Evolutionary conservation across 2,797 vertebrate species (phyloP), one percentile per base, ranked within the genome.

Genomic region (Ceyx erithaca): DNA sequence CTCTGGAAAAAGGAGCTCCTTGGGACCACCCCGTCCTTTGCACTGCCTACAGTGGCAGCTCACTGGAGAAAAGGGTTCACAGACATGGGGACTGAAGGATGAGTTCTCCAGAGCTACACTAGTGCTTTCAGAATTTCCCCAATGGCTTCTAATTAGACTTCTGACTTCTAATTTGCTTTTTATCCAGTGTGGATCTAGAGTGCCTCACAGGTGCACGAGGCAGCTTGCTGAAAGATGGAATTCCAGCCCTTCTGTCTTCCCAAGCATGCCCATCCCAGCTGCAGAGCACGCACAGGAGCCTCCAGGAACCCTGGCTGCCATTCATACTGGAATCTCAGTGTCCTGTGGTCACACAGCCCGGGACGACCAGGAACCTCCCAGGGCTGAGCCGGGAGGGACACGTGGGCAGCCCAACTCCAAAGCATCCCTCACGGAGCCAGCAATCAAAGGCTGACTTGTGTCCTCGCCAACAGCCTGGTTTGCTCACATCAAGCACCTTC

Each of bases 11-110:
- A 33, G 43, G 21, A 10, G 19, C 2, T 19, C 18, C 31, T 61
- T 31, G 28, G 9, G 17, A 35, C 7, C 3, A 23, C 12, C 18
- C 46, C 51, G 2, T 8, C 68, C 51, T 46, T 6, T 3, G 25
- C 4, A 14, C 2, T 6, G n/a, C 15, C 1, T 11, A 9, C 58
- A 4, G 2, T 2, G 10, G 33, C 4, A 2, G 40, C 6, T 14
- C 46, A 12, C 69, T 6, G 5, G 6, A 59, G 46, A 12, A 55
- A 5, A 1, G 4, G 1, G 19, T 25, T 41, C 41, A 6, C 41
- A 8, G 35, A 33, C n/a, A 25, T 0, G 16, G 13, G 31, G 37
- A 25, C 11, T 0, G 5, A 67, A 67, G 46, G 54, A 49, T 28
- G 21, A 20, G 6, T 61, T 66, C 31, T 59, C 71, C 66, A 37